Percentiles rank a stretch among this genome's conserved stretches.
These are phyloP conservation scores for Hippocampus barbouri DNA, from an alignment of 2,113 vertebrate genomes.

Conservation along the genomic window DNA sequence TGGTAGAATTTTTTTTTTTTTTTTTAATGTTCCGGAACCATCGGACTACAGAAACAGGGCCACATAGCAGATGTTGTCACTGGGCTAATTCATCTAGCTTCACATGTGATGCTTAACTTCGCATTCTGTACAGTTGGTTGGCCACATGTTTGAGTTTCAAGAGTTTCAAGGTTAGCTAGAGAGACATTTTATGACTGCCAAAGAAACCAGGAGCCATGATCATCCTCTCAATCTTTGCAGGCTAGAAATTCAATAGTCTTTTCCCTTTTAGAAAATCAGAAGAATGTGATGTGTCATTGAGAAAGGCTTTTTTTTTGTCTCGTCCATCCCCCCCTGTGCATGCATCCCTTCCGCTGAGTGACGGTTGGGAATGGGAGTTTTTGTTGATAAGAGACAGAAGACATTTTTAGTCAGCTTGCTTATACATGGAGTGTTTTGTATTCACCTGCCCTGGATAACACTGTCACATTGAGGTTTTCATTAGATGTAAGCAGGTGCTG, in stretches of 20 bases:
- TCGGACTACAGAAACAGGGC: not conserved
- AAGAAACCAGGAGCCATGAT: conserved; percentile 59
- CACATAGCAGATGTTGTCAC: not conserved
- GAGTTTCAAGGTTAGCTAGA: conserved; percentile 57
- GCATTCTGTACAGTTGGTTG: conserved; percentile 47
- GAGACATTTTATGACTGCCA: conserved; percentile 56
- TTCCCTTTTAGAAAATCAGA: conserved; percentile 76
- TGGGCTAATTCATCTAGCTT: conserved; percentile 57
- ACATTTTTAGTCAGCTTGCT: conserved; percentile 84
- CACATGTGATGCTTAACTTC: conserved; percentile 29
- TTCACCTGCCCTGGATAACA: conserved; percentile 67
- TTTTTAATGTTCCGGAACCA: too few relatives aligned
- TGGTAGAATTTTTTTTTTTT: too few relatives aligned
- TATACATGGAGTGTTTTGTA: conserved; percentile 80
- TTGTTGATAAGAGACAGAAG: conserved; percentile 80
- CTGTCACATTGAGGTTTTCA: conserved; percentile 91
- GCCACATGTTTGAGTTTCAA: conserved; percentile 44
- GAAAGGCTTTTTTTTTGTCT: conserved; percentile 73
- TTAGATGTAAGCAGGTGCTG: conserved; percentile 85
- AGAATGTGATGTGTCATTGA: conserved; percentile 78
- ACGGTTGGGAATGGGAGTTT: conserved; percentile 67
- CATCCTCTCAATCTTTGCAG: conserved; percentile 60
- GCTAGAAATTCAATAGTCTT: conserved; percentile 72
- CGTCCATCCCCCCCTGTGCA: conserved; percentile 58
- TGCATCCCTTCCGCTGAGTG: conserved; percentile 56